A percentile compares a stretch with the other conserved stretches of the same genome.
phyloP scores from a whole-genome alignment of 2,797 vertebrate species.

The Psittacula derbiana region DNA sequence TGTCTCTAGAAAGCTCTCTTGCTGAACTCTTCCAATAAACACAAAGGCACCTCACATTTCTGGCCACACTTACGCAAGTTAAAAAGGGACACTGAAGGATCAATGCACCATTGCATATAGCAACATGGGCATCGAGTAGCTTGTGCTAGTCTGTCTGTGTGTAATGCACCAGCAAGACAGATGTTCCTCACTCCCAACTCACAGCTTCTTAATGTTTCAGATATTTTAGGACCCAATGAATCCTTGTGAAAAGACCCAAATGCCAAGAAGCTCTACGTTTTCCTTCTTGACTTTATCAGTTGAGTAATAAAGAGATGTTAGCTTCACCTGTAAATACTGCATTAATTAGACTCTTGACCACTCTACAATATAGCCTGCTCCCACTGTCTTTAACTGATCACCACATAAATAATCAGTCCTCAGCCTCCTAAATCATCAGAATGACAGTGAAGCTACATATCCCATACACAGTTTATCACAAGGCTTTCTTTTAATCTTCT shows the following conservation, averaged over 20 bases:
- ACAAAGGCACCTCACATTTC: background rate
- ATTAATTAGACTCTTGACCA: background rate
- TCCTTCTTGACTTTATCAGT: background rate
- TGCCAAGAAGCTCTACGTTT: background rate
- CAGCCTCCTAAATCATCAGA: background rate
- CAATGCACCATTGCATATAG: background rate
- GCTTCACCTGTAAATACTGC: background rate
- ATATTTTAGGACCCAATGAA: background rate
- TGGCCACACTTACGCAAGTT: background rate
- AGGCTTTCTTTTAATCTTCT: background rate
- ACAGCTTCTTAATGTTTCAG: background rate
- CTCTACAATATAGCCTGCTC: background rate
- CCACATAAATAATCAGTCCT: background rate
- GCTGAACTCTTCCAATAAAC: background rate
- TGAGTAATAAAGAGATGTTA: background rate
- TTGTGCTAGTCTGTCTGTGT: background rate
- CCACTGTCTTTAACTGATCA: background rate
- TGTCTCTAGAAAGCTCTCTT: background rate
- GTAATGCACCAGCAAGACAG: background rate
- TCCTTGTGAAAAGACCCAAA: background rate
- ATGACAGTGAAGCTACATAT: background rate
- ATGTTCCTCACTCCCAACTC: background rate
- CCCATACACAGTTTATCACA: background rate
- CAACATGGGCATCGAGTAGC: background rate
- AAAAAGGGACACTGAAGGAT: background rate